Conservation (phyloP, 2,888 invertebrate species). For the Epistrophe grossulariae region DNA sequence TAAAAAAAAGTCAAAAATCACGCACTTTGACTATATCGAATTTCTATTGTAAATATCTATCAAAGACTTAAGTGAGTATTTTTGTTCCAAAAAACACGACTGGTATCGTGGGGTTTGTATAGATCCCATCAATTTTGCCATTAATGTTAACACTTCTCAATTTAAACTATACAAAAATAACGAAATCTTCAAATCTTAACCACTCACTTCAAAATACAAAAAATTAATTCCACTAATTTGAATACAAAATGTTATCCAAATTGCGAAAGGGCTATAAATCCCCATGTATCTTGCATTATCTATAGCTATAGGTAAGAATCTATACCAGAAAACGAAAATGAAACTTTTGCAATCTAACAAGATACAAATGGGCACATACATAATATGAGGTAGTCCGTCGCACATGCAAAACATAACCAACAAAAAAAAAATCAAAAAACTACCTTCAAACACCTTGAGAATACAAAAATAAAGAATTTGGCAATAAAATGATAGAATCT, state of each 20-base stretch:
- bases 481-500: constrained; percentile 31
- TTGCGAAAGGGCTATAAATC: constrained; percentile 40
- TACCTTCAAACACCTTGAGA: constrained; percentile 32
- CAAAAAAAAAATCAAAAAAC: neutral
- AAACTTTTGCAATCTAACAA: constrained; percentile 30
- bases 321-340: constrained; percentile 24
- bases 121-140: too few relatives aligned
- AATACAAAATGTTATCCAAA: constrained; percentile 22
- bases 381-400: neutral
- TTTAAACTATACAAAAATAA: neutral
- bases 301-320: neutral
- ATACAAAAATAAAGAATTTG: constrained; percentile 25
- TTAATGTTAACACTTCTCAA: too few relatives aligned
- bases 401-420: constrained; percentile 21
- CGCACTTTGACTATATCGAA: too few relatives aligned
- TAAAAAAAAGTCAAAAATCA: too few relatives aligned
- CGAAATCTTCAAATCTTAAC: neutral
- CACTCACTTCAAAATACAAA: neutral
- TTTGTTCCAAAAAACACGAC: too few relatives aligned
- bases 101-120: too few relatives aligned
- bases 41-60: too few relatives aligned
- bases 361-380: constrained; percentile 1
- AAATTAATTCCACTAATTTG: constrained; percentile 11
- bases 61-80: too few relatives aligned
- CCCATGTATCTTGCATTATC: neutral